Base-by-base conservation (phyloP, 1,140 invertebrate species). In the Drosophila pseudoananassae region DNA sequence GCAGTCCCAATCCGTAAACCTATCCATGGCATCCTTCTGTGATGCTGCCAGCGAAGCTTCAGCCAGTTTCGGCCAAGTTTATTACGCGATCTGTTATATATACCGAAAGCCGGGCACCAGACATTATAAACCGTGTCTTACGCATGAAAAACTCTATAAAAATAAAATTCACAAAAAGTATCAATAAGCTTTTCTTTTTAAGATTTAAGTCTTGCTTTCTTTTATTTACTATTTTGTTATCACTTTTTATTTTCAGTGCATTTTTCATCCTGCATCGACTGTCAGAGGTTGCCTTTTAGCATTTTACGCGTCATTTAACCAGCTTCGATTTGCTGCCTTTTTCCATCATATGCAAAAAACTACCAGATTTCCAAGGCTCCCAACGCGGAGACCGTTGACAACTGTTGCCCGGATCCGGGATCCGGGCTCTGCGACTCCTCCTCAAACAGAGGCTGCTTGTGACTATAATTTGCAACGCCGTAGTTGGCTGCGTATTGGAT, bases 231-330 rank as follows among this genome's bases (percentile, higher is more conserved):
- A 3, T 31, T 10, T 40, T 43, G 15, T 15, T 14, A 43, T 6
- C 3, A 36, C 3, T 6, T 14, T 40, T 43, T 43, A 2, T 43
- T 58, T 23, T 20, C 14, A 7, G 27, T 49, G 55, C 46, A 15
- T 6, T 60, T 17, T 40, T 4, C 33, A 4, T 29, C 12, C 14
- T 15, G 17, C 20, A 23, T 14, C 9, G 25, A 2, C 43, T 47
- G 14, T 56, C 51, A 69, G 50, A 40, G 63, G 63, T 49, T 56
- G 66, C 63, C 51, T 69, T 56, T 69, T 47, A 69, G 63, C 58
- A 83, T 69, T 83, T 82, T 74, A 78, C 79, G 74, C 78, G 69
- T 69, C 79, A 82, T 82, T 82, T 78, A 83, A 82, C 63, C 58
- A 63, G 51, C 64, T 78, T 82, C 79, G 69, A 82, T 82, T 82